phyloP scores from a whole-genome alignment of 2,888 invertebrate species.

The Muschampia plurimacula region DNA sequence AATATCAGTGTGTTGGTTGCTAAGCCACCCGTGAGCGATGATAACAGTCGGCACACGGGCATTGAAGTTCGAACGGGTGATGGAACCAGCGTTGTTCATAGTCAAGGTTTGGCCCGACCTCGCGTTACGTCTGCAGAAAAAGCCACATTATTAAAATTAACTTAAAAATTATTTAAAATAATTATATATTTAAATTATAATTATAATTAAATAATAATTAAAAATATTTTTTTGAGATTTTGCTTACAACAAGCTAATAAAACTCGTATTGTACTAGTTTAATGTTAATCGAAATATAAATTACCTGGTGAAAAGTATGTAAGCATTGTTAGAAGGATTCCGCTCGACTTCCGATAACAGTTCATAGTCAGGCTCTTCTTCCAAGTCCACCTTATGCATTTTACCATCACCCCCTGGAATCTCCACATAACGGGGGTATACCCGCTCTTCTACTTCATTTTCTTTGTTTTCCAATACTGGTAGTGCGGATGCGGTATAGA shows the following conservation, averaged over 20 bases:
- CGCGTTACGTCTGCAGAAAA: slow-evolving; percentile 56
- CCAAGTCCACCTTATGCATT: slow-evolving; percentile 57
- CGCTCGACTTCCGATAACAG: slow-evolving; percentile 54
- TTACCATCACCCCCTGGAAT: slow-evolving; percentile 56
- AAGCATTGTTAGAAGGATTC: slow-evolving; percentile 58
- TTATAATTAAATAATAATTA: too few species aligned
- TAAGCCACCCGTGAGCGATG: slow-evolving; percentile 56
- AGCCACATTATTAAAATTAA: too few species aligned
- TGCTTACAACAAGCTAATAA: too few species aligned
- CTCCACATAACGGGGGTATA: slow-evolving; percentile 55
- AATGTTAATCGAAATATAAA: neutral
- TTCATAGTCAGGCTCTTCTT: slow-evolving; percentile 54
- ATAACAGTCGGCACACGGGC: slow-evolving; percentile 49
- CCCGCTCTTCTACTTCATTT: slow-evolving; percentile 12
- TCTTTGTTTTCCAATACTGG: slow-evolving; percentile 39
- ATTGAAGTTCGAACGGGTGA: slow-evolving; percentile 62
- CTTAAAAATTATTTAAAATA: too few species aligned
- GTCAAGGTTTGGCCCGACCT: slow-evolving; percentile 52
- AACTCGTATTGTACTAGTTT: too few species aligned
- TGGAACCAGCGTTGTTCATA: slow-evolving; percentile 57
- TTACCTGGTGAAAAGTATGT: slow-evolving; percentile 55
- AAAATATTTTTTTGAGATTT: too few species aligned
- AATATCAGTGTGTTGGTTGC: slow-evolving; percentile 55
- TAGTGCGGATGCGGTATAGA: slow-evolving; percentile 43
- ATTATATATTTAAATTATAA: too few species aligned